These are phyloP conservation scores for Tamandua tetradactyla DNA, from an alignment of 2,797 vertebrate species.

Conservation along the genomic window DNA sequence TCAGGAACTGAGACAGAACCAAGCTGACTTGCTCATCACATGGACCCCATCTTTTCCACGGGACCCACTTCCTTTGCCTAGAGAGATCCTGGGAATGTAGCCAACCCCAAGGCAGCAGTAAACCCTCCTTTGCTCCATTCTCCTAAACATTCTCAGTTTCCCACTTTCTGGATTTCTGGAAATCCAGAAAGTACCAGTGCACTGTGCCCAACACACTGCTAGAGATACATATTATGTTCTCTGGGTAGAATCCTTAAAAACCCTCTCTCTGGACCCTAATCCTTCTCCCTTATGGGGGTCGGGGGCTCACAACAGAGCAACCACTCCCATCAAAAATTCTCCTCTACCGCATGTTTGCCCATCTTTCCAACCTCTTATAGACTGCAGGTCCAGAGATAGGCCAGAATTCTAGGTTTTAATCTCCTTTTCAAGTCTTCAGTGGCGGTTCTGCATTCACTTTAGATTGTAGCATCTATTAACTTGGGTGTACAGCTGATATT, in stretches of 20 bases:
- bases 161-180: not conserved
- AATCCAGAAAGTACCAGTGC: not conserved
- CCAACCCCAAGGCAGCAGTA: too few relatives aligned
- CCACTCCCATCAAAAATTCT: not conserved
- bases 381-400: not conserved
- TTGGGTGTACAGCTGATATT: not conserved
- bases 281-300: not conserved
- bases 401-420: not conserved
- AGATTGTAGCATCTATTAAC: not conserved
- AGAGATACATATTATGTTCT: not conserved
- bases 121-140: not conserved
- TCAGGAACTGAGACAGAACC: not conserved
- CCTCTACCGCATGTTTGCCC: not conserved
- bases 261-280: not conserved
- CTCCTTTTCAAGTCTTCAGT: not conserved
- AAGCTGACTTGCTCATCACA: rapidly evolving
- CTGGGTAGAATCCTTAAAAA: not conserved
- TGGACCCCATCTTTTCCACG: rapidly evolving
- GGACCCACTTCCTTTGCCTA: not conserved
- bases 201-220: not conserved
- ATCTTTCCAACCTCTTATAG: not conserved
- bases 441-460: not conserved
- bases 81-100: not conserved
- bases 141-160: not conserved
- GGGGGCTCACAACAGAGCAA: not conserved